phyloP scores from a whole-genome alignment of 1,140 invertebrate species.

The Anoplolepis gracilipes region DNA sequence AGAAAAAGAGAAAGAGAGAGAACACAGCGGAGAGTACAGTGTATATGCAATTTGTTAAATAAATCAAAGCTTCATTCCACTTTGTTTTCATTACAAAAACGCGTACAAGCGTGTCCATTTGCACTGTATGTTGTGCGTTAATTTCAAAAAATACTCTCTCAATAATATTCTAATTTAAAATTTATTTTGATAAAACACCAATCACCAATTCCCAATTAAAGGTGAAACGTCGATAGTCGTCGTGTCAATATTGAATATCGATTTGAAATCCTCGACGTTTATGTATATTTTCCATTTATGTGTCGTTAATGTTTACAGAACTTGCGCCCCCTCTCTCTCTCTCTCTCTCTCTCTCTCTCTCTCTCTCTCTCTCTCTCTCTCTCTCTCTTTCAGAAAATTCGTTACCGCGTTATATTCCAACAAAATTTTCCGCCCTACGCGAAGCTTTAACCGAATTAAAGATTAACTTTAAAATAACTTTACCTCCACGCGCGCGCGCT shows the following conservation, averaged over 20 bases:
- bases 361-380: too few species aligned
- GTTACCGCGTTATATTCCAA: constrained; percentile 45
- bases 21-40: not conserved
- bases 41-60: constrained; percentile 55
- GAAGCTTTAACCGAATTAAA: constrained; percentile 54
- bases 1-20: too few species aligned
- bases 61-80: constrained; percentile 41
- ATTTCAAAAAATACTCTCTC: constrained; percentile 40
- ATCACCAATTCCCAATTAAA: constrained; percentile 28
- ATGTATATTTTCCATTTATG: constrained; percentile 54
- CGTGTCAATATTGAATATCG: constrained; percentile 44
- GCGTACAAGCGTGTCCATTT: constrained; percentile 21
- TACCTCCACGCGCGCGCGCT: constrained; percentile 27
- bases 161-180: constrained; percentile 56
- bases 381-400: constrained; percentile 41
- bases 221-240: constrained; percentile 20
- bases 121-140: not conserved
- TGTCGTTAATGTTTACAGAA: constrained; percentile 45
- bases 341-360: constrained; percentile 12
- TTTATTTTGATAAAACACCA: constrained; percentile 46
- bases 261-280: constrained; percentile 43
- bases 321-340: not conserved
- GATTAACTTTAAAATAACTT: constrained; percentile 63
- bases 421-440: constrained; percentile 40
- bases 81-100: constrained; percentile 50